These are phyloP conservation scores for Xenotilapia flavipinnis DNA, from an alignment of 2,113 vertebrate species.

Conservation along the genomic window DNA sequence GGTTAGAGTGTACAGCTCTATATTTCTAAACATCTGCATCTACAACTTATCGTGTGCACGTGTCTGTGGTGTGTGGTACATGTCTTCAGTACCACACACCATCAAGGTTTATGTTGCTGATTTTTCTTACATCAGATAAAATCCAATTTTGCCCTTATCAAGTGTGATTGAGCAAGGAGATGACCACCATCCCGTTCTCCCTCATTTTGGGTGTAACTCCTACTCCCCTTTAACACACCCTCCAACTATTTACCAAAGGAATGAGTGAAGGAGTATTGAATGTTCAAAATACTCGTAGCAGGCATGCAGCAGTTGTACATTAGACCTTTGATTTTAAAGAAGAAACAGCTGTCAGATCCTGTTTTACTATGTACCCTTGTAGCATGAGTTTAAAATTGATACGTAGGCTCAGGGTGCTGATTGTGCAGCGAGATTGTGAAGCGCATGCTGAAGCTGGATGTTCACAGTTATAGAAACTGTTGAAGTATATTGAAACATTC, in stretches of 20 bases:
- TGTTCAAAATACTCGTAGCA: background rate
- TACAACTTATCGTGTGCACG: background rate
- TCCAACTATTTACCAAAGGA: background rate
- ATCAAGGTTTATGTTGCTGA: background rate
- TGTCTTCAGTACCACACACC: background rate
- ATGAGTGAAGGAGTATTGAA: background rate
- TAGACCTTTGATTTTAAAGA: background rate
- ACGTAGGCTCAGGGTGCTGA: background rate
- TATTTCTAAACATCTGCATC: background rate
- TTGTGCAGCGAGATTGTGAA: background rate
- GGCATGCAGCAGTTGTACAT: background rate
- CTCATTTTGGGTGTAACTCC: background rate
- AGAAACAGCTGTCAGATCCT: background rate
- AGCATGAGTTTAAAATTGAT: background rate
- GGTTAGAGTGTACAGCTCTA: background rate
- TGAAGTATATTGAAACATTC: constrained; percentile 12
- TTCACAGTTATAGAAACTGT: background rate
- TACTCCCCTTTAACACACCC: background rate
- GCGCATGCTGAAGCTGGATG: background rate
- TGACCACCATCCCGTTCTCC: background rate
- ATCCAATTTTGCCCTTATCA: constrained; percentile 13
- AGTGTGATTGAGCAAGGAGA: constrained; percentile 4
- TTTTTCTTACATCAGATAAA: background rate
- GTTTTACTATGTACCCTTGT: background rate
- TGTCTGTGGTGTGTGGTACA: background rate